phyloP scores from a whole-genome alignment of 2,113 vertebrate species.

The Mesoclemmys tuberculata region DNA sequence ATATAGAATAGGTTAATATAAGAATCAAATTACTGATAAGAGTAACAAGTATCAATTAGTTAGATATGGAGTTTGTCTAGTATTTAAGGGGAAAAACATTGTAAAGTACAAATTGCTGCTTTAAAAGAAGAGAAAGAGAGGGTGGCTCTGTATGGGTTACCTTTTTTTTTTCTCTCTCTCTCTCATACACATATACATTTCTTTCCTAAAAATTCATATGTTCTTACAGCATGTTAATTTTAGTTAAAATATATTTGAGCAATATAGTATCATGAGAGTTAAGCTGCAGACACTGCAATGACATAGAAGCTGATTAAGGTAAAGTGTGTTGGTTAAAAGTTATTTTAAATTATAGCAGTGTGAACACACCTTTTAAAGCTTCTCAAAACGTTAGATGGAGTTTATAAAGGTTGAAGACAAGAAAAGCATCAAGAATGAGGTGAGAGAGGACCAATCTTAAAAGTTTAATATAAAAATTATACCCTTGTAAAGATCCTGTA shows the following conservation, averaged over 20 bases:
- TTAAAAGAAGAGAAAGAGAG: neutral
- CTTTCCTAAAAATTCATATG: neutral
- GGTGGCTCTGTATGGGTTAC: neutral
- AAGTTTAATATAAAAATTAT: neutral
- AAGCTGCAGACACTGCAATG: neutral
- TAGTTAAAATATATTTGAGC: neutral
- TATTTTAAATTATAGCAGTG: neutral
- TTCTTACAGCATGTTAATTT: neutral
- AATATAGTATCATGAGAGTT: neutral
- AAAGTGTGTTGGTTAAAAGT: neutral
- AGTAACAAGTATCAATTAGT: neutral
- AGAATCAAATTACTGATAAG: neutral
- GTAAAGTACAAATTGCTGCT: neutral
- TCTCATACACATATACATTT: neutral
- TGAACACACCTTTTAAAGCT: neutral
- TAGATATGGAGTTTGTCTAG: neutral
- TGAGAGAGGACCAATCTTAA: neutral
- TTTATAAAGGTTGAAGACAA: neutral
- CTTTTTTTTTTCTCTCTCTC: neutral
- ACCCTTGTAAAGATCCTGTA: neutral
- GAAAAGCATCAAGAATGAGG: neutral
- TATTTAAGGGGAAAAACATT: neutral
- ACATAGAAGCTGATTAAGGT: neutral
- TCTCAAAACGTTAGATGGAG: neutral
- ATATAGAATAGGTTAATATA: neutral